Evolutionary conservation across 2,113 vertebrate species (phyloP).

Genomic region (Nibea albiflora): DNA sequence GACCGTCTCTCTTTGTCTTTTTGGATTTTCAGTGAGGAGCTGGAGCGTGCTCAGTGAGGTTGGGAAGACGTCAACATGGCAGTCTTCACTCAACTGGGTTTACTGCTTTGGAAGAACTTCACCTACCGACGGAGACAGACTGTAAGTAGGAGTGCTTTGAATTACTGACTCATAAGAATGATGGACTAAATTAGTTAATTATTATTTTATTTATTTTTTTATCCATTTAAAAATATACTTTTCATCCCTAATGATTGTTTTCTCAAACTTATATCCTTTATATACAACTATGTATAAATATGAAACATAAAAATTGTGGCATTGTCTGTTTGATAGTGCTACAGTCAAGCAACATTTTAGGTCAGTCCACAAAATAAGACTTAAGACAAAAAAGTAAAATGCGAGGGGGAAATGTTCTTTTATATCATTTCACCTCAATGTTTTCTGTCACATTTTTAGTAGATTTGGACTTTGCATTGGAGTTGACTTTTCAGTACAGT

Average conservation of each 20-base stretch:
- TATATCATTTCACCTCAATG: background rate
- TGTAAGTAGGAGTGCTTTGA: slow-evolving; percentile 83
- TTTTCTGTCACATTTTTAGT: background rate
- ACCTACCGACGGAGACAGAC: slow-evolving; percentile 95
- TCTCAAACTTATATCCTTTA: too few species aligned
- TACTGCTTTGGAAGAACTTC: slow-evolving; percentile 99
- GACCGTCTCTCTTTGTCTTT: slow-evolving; percentile 19
- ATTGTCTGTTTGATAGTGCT: background rate
- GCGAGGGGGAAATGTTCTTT: background rate
- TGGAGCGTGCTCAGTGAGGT: slow-evolving; percentile 72
- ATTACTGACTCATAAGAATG: background rate
- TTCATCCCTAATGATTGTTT: background rate
- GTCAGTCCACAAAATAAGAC: background rate
- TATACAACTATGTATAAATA: too few species aligned
- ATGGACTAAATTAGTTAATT: background rate
- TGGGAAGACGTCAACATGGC: slow-evolving; percentile 87
- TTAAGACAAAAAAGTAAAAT: background rate
- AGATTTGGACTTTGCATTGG: background rate
- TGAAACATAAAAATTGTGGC: too few species aligned
- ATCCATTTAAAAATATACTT: background rate
- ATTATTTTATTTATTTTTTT: background rate
- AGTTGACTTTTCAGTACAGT: background rate
- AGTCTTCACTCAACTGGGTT: slow-evolving; percentile 92
- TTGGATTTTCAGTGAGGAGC: slow-evolving; percentile 85
- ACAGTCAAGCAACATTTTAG: background rate